A percentile compares a stretch with the other conserved stretches of the same genome.
phyloP scores from a whole-genome alignment of 2,113 vertebrate genomes.

The Mormyrus lacerda region DNA sequence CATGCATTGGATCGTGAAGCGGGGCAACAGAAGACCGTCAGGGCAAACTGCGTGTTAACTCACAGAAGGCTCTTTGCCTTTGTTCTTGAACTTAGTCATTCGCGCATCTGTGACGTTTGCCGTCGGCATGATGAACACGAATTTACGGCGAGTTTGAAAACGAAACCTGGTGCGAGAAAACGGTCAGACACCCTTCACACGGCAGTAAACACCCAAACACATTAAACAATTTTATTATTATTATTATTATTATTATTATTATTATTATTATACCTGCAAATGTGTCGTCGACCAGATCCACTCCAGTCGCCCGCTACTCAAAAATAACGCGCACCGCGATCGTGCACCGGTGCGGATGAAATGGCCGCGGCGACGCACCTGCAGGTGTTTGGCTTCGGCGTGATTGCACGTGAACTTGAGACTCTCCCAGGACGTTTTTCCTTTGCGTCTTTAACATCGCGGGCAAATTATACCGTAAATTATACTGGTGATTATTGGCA shows the following conservation, averaged over 20 bases:
- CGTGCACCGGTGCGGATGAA: not conserved
- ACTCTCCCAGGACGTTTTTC: not conserved
- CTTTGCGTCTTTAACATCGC: not conserved
- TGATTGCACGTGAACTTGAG: not conserved
- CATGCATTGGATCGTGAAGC: not conserved
- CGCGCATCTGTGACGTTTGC: conserved; percentile 41
- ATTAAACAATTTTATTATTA: not conserved
- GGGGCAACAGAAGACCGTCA: not conserved
- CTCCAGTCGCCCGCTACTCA: not conserved
- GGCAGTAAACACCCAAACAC: not conserved
- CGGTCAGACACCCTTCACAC: not conserved
- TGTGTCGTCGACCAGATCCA: not conserved
- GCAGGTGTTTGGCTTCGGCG: not conserved
- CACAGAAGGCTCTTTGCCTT: conserved; percentile 70
- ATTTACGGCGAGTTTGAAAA: not conserved
- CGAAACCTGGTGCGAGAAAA: not conserved
- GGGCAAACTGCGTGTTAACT: conserved; percentile 32
- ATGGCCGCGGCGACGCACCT: not conserved
- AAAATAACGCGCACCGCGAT: not conserved
- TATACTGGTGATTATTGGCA: not conserved
- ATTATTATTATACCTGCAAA: not conserved
- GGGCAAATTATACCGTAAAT: not conserved
- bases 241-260: too few species aligned
- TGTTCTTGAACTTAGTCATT: conserved; percentile 76
- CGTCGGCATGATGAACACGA: conserved; percentile 54